phyloP scores from a whole-genome alignment of 2,113 vertebrate species.

The Rousettus leschenaultii region DNA sequence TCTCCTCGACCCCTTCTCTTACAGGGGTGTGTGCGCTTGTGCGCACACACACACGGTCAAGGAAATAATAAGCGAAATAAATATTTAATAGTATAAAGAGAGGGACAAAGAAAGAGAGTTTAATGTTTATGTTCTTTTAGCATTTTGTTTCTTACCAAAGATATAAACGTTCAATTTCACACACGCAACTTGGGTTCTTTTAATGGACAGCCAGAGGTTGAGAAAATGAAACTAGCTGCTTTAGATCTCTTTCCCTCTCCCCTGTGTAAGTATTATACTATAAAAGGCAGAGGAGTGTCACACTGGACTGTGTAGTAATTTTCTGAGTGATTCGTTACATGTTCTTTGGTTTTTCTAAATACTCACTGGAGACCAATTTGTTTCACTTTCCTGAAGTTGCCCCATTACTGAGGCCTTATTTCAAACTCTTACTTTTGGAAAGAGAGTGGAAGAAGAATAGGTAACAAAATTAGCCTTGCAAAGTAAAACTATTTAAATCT shows the following conservation, averaged over 20 bases:
- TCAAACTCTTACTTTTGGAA: background rate
- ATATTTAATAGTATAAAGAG: background rate
- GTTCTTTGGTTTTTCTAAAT: constrained; percentile 33
- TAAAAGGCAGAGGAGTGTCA: constrained; percentile 6
- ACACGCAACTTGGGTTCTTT: background rate
- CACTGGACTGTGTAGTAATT: background rate
- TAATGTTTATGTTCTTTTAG: background rate
- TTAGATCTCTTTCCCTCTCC: background rate
- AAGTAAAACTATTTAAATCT: constrained; percentile 7
- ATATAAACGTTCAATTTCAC: background rate
- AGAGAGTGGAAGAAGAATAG: background rate
- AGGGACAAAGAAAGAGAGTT: background rate
- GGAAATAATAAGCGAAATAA: background rate
- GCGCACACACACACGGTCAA: background rate
- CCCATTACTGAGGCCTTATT: background rate
- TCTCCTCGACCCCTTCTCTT: background rate
- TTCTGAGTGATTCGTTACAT: constrained; percentile 7
- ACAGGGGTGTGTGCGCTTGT: fast-evolving
- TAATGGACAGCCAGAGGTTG: background rate
- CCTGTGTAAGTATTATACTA: background rate
- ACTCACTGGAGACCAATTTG: background rate
- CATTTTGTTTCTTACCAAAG: background rate
- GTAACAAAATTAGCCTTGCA: background rate
- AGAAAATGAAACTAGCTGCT: background rate
- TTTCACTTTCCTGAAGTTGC: background rate